phyloP scores from a whole-genome alignment of 2,888 invertebrate species.

The Endomychus coccineus region DNA sequence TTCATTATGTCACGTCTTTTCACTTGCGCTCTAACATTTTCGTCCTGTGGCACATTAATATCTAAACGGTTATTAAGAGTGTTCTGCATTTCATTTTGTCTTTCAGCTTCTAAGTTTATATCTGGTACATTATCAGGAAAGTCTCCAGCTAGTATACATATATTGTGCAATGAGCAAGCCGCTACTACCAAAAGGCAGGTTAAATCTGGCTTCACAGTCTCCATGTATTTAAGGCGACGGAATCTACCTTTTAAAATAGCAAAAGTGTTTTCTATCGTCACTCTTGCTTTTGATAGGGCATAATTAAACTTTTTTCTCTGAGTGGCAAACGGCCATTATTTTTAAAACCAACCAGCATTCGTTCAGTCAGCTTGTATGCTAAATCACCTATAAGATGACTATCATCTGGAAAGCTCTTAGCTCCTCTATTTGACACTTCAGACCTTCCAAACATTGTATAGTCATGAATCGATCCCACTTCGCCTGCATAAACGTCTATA shows the following conservation, averaged over 20 bases:
- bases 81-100: constrained; percentile 7
- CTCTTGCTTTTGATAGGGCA: constrained; percentile 16
- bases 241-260: constrained; percentile 24
- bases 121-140: constrained; percentile 8
- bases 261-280: constrained; percentile 23
- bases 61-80: too few species aligned
- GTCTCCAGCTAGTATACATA: constrained; percentile 19
- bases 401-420: constrained; percentile 10
- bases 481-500: constrained; percentile 20
- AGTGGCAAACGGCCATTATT: constrained; percentile 8
- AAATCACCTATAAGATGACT: constrained; percentile 19
- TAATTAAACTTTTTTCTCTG: constrained; percentile 22
- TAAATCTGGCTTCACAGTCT: constrained; percentile 20
- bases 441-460: constrained; percentile 14
- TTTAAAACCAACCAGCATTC: constrained; percentile 18
- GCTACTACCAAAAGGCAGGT: constrained; percentile 19
- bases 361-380: constrained; percentile 16
- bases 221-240: constrained; percentile 20
- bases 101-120: constrained; percentile 1
- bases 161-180: constrained; percentile 21
- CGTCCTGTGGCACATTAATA: too few species aligned
- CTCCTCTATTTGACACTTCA: constrained; percentile 11
- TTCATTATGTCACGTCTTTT: too few species aligned
- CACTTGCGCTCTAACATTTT: too few species aligned
- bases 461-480: constrained; percentile 22